Conservation (phyloP, 2,113 vertebrate genomes). For the Chaetodon auriga region DNA sequence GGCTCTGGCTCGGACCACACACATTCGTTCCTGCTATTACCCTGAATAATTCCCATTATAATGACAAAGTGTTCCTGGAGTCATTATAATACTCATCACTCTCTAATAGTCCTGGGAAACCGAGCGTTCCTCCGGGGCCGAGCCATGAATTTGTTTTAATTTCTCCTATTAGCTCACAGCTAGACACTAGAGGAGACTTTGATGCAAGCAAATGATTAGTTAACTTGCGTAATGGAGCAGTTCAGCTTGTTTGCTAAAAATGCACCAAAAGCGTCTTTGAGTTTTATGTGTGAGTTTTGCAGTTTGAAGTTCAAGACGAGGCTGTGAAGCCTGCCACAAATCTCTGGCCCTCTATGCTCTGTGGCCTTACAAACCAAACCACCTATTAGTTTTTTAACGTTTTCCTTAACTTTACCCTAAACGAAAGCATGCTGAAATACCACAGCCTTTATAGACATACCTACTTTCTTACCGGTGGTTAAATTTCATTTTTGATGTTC, state of each 20-base stretch:
- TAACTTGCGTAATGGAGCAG: conserved; percentile 13
- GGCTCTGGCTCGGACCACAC: conserved; percentile 66
- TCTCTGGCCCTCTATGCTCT: conserved; percentile 17
- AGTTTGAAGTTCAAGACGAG: conserved; percentile 28
- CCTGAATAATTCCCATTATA: conserved; percentile 65
- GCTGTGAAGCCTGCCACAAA: conserved; percentile 53
- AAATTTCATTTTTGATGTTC: conserved; percentile 67
- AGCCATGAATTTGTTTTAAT: conserved; percentile 41
- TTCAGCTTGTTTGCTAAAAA: conserved; percentile 19
- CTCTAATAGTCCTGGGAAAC: conserved; percentile 58
- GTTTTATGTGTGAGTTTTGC: conserved; percentile 12
- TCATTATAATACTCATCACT: conserved; percentile 69
- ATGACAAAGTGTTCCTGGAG: conserved; percentile 65
- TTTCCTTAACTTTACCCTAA: background rate
- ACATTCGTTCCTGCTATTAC: conserved; percentile 56
- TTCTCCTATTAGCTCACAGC: conserved; percentile 45
- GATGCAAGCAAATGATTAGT: conserved; percentile 19
- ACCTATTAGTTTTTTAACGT: conserved; percentile 45
- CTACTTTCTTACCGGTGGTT: conserved; percentile 62
- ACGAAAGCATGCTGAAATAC: conserved; percentile 45
- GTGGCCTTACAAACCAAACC: conserved; percentile 48
- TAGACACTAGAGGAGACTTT: conserved; percentile 29
- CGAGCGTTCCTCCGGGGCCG: conserved; percentile 42
- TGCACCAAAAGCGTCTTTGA: conserved; percentile 5
- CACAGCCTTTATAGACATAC: conserved; percentile 62